These are phyloP conservation scores for Pelochelys cantorii DNA, from an alignment of 2,797 vertebrate genomes.

Conservation along the genomic window DNA sequence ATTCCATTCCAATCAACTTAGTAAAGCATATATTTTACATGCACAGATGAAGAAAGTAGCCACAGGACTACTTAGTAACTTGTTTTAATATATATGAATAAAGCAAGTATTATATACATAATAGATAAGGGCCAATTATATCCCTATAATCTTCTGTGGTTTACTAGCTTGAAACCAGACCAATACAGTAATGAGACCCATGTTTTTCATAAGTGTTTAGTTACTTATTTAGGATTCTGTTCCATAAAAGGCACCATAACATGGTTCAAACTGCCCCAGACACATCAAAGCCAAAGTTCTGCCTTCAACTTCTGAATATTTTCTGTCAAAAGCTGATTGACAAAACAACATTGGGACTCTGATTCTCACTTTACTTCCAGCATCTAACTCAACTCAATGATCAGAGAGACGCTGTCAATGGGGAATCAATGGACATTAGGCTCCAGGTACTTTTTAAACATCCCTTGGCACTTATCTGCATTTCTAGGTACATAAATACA, in stretches of 20 bases:
- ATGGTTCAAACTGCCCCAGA: conserved; percentile 62
- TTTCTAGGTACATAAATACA: background rate
- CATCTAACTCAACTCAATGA: background rate
- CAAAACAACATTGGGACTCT: background rate
- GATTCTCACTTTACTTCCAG: background rate
- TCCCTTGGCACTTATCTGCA: background rate
- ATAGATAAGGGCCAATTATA: conserved; percentile 57
- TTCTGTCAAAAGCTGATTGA: background rate
- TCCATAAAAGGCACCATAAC: conserved; percentile 66
- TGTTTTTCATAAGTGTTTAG: conserved; percentile 66
- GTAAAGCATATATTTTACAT: conserved; percentile 59
- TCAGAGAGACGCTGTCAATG: background rate
- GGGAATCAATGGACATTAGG: background rate
- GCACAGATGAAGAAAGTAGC: conserved; percentile 56
- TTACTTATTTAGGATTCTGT: conserved; percentile 61
- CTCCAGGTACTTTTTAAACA: background rate
- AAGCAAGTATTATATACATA: conserved; percentile 56
- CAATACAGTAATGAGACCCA: conserved; percentile 71
- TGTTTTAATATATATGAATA: conserved; percentile 35
- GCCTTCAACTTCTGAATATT: conserved; percentile 13
- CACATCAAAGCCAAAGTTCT: conserved; percentile 61
- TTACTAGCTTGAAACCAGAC: conserved; percentile 69
- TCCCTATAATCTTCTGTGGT: conserved; percentile 65
- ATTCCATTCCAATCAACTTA: conserved; percentile 71
- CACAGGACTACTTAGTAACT: conserved; percentile 51